These are phyloP conservation scores for Oscheius sp. DNA, from an alignment of 2,888 invertebrate genomes.

Conservation along the genomic window DNA sequence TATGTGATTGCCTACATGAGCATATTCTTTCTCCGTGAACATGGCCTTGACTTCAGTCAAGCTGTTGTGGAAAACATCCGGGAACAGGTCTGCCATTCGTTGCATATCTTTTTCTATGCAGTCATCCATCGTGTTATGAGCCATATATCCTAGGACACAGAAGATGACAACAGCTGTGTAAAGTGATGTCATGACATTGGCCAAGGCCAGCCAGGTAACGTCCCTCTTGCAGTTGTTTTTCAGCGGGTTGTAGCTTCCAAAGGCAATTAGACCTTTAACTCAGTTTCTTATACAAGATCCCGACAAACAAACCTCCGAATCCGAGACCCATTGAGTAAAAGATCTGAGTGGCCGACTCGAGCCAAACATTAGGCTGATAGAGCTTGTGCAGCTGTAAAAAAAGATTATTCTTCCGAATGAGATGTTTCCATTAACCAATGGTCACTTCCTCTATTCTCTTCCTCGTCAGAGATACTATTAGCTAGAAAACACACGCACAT, in stretches of 20 bases:
- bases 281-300: background rate
- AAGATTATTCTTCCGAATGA: background rate
- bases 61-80: constrained; percentile 47
- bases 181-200: constrained; percentile 84
- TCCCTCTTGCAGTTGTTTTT: constrained; percentile 94
- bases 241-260: constrained; percentile 93
- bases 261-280: constrained; percentile 82
- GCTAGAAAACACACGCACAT: background rate
- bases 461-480: constrained; percentile 13
- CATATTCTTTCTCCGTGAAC: constrained; percentile 57
- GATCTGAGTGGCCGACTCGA: constrained; percentile 95
- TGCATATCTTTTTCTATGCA: constrained; percentile 79
- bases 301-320: constrained; percentile 84
- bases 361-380: constrained; percentile 89
- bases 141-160: constrained; percentile 94
- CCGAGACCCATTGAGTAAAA: constrained; percentile 95
- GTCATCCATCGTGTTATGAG: constrained; percentile 87
- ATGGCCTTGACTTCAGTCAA: constrained; percentile 50
- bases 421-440: no score
- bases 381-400: constrained; percentile 83
- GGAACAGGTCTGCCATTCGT: constrained; percentile 52
- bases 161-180: constrained; percentile 95
- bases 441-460: background rate
- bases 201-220: constrained; percentile 87
- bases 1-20: constrained; percentile 32